Conservation (phyloP, 2,113 vertebrate species). For the Myotis lucifugus region DNA sequence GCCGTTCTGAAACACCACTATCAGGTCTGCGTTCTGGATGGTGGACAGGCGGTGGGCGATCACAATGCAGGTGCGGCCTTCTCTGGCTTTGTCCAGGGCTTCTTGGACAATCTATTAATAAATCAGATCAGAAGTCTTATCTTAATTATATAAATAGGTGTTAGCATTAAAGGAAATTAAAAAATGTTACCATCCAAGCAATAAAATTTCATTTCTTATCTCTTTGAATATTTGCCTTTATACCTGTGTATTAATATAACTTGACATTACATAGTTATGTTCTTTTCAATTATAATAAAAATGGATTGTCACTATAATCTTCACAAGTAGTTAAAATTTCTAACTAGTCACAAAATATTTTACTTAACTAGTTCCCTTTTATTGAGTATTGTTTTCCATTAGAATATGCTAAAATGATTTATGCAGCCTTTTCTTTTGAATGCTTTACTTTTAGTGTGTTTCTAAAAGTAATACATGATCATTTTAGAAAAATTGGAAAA, state of each 20-base stretch:
- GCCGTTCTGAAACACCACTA: slow-evolving; percentile 91
- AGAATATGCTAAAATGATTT: not conserved
- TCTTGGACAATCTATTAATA: slow-evolving; percentile 92
- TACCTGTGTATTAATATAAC: not conserved
- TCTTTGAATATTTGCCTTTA: not conserved
- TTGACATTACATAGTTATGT: not conserved
- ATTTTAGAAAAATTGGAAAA: slow-evolving; percentile 28
- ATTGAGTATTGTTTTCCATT: slow-evolving; percentile 4
- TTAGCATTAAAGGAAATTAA: not conserved
- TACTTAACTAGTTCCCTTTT: not conserved
- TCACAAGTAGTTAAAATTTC: not conserved
- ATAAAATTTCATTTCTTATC: not conserved
- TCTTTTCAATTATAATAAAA: slow-evolving; percentile 25
- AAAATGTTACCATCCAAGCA: not conserved
- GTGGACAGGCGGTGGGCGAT: slow-evolving; percentile 96
- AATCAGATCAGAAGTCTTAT: slow-evolving; percentile 33
- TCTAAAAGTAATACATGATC: not conserved
- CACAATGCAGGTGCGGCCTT: slow-evolving; percentile 94
- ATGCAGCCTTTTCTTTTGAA: not conserved
- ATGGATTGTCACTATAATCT: not conserved
- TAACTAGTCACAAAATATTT: not conserved
- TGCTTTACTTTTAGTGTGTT: not conserved
- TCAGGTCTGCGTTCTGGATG: slow-evolving; percentile 93
- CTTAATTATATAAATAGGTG: not conserved
- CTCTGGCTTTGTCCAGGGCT: slow-evolving; percentile 92